Evolutionary conservation across 2,113 vertebrate species (phyloP), one percentile per base, ranked within the genome.

Genomic region (Melanocharis versteri): DNA sequence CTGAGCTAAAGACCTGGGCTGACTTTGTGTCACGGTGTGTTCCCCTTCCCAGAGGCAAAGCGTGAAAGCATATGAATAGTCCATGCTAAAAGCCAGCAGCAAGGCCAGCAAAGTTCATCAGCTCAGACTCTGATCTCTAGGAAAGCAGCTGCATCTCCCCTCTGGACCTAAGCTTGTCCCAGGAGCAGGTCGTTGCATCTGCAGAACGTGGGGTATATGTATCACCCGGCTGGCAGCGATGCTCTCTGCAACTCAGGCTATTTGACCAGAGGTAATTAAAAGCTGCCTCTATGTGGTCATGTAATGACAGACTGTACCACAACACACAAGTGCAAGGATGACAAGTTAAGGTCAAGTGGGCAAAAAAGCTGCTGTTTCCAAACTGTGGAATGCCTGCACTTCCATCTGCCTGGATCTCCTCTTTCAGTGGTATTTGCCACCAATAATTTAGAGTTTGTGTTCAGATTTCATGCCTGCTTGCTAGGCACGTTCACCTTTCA

Each of bases 141-240:
- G 9, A 64, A 79, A 71, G 35, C 56, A 64, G 62, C 30, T 0
- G 0, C 21, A 39, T 20, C 18, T 3, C 3, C 27, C 0, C 30
- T 42, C 33, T 1, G 9, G 40, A 92, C 10, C 17, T 18, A 20
- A 57, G 45, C 58, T 28, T 42, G 13, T 50, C 44, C 22, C 20
- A 13, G 51, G 30, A 68, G 31, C 4, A 1, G 17, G 44, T 20
- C 0, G 0, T 17, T 40, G 51, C 11, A 28, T 35, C 73, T 7
- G 4, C 39, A 71, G 84, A 84, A 40, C 2, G 6, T 1, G 2
- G 11, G 30, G 1, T 27, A 15, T 0, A 1, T 0, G 4, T 14
- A 26, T 21, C 45, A 30, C 17, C 1, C 7, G 48, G 37, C 61
- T 60, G 50, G 26, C 1, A 21, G 56, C 0, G 7, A 15, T 2